Conservation (phyloP, 2,797 vertebrate genomes). For the Amphiprion clarkii region DNA sequence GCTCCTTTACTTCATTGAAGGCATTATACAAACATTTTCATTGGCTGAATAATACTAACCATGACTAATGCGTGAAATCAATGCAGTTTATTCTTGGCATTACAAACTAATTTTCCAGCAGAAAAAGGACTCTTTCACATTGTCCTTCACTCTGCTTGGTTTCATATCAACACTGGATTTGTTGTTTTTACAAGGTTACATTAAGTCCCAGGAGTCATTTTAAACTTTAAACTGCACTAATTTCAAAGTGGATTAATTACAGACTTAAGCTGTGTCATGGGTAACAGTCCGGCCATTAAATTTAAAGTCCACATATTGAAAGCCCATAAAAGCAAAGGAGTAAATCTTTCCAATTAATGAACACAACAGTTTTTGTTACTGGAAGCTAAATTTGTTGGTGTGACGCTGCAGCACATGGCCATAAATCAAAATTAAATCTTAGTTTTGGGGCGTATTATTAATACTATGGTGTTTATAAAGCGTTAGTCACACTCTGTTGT, state of each 20-base stretch:
- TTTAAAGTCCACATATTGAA: conserved; percentile 32
- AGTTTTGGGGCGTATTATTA: conserved; percentile 13
- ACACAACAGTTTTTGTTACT: conserved; percentile 3
- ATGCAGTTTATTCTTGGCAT: neutral
- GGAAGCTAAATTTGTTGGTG: conserved; percentile 27
- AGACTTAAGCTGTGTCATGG: conserved; percentile 1
- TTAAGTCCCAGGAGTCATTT: no score
- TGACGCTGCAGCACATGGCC: conserved; percentile 15
- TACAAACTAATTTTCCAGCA: neutral
- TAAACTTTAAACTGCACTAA: conserved; percentile 12
- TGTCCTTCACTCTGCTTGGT: no score
- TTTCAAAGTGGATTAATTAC: conserved; percentile 17
- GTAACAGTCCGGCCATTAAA: conserved; percentile 35
- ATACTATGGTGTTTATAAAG: conserved; percentile 17
- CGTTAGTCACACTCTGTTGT: conserved; percentile 9
- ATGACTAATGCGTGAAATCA: no score
- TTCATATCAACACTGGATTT: no score
- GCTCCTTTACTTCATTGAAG: no score
- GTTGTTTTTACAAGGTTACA: no score
- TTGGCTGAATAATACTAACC: no score
- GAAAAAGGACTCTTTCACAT: no score
- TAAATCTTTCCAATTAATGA: conserved; percentile 40
- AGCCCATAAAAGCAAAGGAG: conserved; percentile 1
- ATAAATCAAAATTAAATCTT: conserved; percentile 38
- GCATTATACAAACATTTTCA: no score